These are phyloP conservation scores for Danaus chrysippus DNA, from an alignment of 2,888 invertebrate species.

Conservation along the genomic window DNA sequence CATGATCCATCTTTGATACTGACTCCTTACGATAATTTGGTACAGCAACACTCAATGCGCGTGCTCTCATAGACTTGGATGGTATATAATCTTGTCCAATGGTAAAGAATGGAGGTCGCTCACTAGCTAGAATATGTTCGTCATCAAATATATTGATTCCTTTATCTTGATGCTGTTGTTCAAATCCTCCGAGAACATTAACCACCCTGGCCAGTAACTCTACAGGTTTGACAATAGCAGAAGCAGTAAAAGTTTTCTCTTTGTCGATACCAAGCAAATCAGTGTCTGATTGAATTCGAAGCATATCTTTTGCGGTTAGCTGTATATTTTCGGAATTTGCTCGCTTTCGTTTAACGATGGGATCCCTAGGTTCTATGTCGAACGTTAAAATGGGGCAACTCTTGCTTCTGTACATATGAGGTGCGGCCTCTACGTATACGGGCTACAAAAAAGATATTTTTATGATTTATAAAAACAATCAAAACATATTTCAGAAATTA, in stretches of 20 bases:
- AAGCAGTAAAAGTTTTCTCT: slow-evolving; percentile 85
- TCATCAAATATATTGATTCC: slow-evolving; percentile 86
- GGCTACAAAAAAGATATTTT: slow-evolving; percentile 73
- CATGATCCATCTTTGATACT: slow-evolving; percentile 64
- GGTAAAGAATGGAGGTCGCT: slow-evolving; percentile 78
- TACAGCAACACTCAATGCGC: slow-evolving; percentile 82
- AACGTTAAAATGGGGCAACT: slow-evolving; percentile 87
- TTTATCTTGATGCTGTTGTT: slow-evolving; percentile 68
- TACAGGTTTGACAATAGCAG: slow-evolving; percentile 85
- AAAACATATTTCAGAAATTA: too few relatives aligned
- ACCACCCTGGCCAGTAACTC: slow-evolving; percentile 88
- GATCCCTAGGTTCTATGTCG: slow-evolving; percentile 74
- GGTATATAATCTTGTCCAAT: slow-evolving; percentile 68
- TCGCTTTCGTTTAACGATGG: slow-evolving; percentile 73
- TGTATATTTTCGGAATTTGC: slow-evolving; percentile 83
- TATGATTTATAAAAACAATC: too few relatives aligned
- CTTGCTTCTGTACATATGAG: slow-evolving; percentile 75
- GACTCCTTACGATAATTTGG: slow-evolving; percentile 68
- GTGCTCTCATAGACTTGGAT: slow-evolving; percentile 66
- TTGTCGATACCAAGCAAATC: slow-evolving; percentile 88
- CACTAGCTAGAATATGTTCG: slow-evolving; percentile 85
- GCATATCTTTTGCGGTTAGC: slow-evolving; percentile 64
- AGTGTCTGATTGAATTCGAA: slow-evolving; percentile 87
- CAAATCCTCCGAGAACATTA: slow-evolving; percentile 84
- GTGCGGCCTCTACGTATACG: slow-evolving; percentile 84